These are phyloP conservation scores for Hylaea fasciaria DNA, from an alignment of 2,888 invertebrate genomes.

Conservation along the genomic window DNA sequence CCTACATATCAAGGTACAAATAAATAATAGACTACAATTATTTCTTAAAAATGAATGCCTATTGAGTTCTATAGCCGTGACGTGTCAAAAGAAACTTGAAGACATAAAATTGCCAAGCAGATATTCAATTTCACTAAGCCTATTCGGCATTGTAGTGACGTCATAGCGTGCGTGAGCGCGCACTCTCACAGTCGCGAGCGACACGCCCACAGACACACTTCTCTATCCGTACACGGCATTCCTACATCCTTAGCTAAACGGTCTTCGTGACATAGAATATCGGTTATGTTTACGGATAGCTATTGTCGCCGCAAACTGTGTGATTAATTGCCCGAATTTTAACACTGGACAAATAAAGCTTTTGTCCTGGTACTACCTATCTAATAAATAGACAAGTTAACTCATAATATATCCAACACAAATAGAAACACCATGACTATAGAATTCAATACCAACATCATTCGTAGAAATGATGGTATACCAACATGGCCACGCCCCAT, in stretches of 20 bases:
- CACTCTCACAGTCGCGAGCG: too few species aligned
- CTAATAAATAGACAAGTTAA: neutral
- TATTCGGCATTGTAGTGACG: too few species aligned
- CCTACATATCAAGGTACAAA: neutral
- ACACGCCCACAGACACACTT: too few species aligned
- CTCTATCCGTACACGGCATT: too few species aligned
- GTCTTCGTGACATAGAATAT: too few species aligned
- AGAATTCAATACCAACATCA: constrained; percentile 53
- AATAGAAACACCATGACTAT: constrained; percentile 36
- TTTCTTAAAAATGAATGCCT: neutral
- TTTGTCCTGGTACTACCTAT: too few species aligned
- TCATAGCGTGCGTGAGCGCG: too few species aligned
- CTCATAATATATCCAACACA: constrained; percentile 1
- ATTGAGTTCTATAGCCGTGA: constrained; percentile 38
- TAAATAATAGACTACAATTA: neutral
- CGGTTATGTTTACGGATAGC: too few species aligned
- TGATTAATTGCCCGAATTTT: too few species aligned
- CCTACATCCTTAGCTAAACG: too few species aligned
- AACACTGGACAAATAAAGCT: too few species aligned
- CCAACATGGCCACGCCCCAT: constrained; percentile 88
- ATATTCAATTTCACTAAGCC: neutral
- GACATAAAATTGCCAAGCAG: neutral
- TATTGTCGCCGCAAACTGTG: too few species aligned
- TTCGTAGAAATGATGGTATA: constrained; percentile 76
- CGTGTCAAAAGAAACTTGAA: neutral